Base-by-base conservation (phyloP, 2,888 invertebrate genomes). In the Sceliomorpha sp. region DNA sequence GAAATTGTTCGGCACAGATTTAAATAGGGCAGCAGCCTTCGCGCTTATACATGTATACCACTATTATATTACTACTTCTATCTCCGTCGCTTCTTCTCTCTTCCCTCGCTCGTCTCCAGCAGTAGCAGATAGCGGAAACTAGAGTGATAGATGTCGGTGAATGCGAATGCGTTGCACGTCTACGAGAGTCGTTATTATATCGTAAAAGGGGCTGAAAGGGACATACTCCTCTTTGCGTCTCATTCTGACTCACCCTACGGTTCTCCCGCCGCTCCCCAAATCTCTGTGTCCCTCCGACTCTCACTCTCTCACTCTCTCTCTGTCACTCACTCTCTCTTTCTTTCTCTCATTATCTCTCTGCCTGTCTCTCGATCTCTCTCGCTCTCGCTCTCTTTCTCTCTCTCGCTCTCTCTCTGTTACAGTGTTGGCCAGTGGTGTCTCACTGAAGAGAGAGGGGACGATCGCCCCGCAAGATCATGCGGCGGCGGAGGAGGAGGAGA, bases 381-480 rank as follows among this genome's bases (percentile, higher is more conserved):
- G n/a, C n/a, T n/a, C n/a, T n/a, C n/a, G n/a, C n/a, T n/a, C n/a
- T n/a, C n/a, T n/a, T n/a, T n/a, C n/a, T n/a, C n/a, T n/a, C n/a
- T n/a, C n/a, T n/a, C n/a, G n/a, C n/a, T n/a, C n/a, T n/a, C n/a
- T n/a, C n/a, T n/a, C n/a, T n/a, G 80, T 83, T 82, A 75, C 80
- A 84, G 84, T 82, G 83, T 85, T 82, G 83, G 82, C 79, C 80
- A 81, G 78, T 82, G 82, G 81, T 83, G 80, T 84, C 81, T 83
- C 83, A 86, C 81, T 82, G 78, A 81, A 79, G 82, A 82, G 81
- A 84, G 84, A 84, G 81, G 78, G 80, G n/a, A n/a, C n/a, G 75
- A 73, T 78, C 77, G 75, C 68, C 75, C 76, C 78, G 58, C 79
- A 80, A 79, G 82, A 76, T 79, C 80, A 79, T 72, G 64, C 71